phyloP scores from a whole-genome alignment of 2,113 vertebrate species.

The Melanerpes formicivorus region DNA sequence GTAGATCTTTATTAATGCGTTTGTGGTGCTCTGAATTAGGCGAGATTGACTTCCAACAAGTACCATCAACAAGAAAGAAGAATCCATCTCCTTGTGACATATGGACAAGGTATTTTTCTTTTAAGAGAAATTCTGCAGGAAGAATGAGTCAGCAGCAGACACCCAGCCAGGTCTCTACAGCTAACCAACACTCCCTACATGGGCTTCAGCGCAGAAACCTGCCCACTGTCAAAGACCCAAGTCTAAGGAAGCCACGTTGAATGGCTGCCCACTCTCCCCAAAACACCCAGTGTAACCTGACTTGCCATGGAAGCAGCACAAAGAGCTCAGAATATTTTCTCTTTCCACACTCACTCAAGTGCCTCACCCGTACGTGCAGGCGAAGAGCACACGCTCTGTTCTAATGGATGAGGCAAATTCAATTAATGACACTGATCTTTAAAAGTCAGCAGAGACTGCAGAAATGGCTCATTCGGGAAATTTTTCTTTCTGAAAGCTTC shows the following conservation, averaged over 20 bases:
- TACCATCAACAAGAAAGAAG: neutral
- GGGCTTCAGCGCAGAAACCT: neutral
- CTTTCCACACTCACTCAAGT: neutral
- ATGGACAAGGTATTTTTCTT: rapidly evolving
- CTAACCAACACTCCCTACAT: neutral
- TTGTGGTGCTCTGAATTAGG: neutral
- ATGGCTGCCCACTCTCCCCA: neutral
- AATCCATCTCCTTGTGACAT: neutral
- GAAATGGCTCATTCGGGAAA: slow-evolving; percentile 26
- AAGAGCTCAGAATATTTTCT: neutral
- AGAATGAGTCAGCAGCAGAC: slow-evolving; percentile 20
- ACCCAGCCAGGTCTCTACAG: neutral
- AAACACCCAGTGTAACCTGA: neutral
- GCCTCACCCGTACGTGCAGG: neutral
- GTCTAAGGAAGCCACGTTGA: rapidly evolving
- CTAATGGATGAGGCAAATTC: slow-evolving; percentile 16
- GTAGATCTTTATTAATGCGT: neutral
- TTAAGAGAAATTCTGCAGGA: neutral
- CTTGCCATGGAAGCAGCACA: neutral
- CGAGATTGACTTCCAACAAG: neutral
- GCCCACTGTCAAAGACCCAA: neutral
- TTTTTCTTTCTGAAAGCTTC: slow-evolving; percentile 40
- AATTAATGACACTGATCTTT: slow-evolving; percentile 27
- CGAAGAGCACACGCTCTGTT: neutral
- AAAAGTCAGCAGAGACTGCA: neutral